These are phyloP conservation scores for Dreissena rostriformis DNA, from an alignment of 1,140 invertebrate genomes.

Conservation along the genomic window DNA sequence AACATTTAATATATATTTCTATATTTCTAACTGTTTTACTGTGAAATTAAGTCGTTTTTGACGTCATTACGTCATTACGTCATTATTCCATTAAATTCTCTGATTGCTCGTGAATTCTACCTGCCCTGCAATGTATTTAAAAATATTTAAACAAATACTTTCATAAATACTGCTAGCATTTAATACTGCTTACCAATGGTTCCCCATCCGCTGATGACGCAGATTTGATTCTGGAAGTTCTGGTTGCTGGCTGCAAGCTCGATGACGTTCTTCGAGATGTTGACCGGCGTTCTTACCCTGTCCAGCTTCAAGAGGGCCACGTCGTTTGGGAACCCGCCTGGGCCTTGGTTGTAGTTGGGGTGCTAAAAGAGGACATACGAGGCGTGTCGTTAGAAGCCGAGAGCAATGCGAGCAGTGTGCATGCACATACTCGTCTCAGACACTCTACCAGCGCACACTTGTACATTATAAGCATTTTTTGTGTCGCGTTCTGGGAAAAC, in stretches of 20 bases:
- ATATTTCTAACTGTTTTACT: not conserved
- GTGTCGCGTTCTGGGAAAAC: too few species aligned
- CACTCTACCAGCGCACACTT: too few species aligned
- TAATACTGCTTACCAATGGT: not conserved
- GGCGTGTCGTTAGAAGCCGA: too few species aligned
- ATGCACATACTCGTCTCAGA: too few species aligned
- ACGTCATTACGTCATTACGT: too few species aligned
- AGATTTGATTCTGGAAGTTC: not conserved
- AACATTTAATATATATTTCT: too few species aligned
- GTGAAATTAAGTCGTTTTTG: too few species aligned
- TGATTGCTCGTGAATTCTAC: too few species aligned
- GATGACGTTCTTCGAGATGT: constrained; percentile 35
- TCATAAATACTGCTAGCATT: not conserved
- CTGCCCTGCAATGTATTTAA: too few species aligned
- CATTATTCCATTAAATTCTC: too few species aligned
- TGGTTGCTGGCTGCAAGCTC: not conserved
- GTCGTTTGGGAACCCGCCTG: constrained; percentile 29
- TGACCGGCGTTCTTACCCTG: not conserved
- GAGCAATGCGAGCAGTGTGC: too few species aligned
- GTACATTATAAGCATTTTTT: too few species aligned
- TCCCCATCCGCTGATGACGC: constrained; percentile 30
- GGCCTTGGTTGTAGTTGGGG: constrained; percentile 5
- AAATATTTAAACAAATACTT: not conserved
- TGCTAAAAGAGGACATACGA: constrained; percentile 10
- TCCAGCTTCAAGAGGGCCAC: not conserved